Evolutionary conservation across 2,113 vertebrate species (phyloP).

Genomic region (Danio rerio): DNA sequence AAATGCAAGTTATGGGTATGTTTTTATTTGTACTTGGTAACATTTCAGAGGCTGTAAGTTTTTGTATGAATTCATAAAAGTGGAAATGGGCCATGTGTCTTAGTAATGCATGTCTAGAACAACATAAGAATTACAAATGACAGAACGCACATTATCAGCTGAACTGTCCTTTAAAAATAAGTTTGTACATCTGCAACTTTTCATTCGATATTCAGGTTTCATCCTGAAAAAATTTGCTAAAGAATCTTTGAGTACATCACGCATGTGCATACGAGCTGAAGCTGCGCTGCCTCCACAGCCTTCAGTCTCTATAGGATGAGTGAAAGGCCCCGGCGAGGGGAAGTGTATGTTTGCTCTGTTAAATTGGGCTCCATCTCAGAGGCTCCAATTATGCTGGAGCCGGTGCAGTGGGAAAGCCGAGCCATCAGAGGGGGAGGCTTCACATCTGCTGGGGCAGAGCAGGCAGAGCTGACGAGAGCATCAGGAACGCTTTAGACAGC

Average conservation of each 20-base stretch:
- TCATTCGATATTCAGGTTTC: neutral
- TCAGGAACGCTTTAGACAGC: slow-evolving; percentile 75
- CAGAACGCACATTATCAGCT: neutral
- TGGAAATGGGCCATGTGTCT: no score
- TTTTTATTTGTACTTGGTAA: no score
- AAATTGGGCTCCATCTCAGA: slow-evolving; percentile 57
- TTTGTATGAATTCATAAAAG: no score
- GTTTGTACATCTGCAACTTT: neutral
- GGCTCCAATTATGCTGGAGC: slow-evolving; percentile 55
- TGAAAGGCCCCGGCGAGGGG: slow-evolving; percentile 49
- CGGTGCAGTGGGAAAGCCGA: slow-evolving; percentile 49
- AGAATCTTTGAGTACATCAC: neutral
- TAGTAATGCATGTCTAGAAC: neutral
- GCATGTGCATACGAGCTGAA: neutral
- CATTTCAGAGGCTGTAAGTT: no score
- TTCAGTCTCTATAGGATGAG: slow-evolving; percentile 42
- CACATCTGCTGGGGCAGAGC: slow-evolving; percentile 70
- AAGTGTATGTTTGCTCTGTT: slow-evolving; percentile 49
- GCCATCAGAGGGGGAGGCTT: slow-evolving; percentile 71
- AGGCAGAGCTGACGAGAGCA: slow-evolving; percentile 69
- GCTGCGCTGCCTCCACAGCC: neutral
- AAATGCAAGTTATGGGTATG: no score
- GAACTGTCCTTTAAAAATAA: neutral
- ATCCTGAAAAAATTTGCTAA: neutral
- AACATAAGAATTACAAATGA: neutral